Conservation (phyloP, 1,140 invertebrate genomes). For the Anastrepha ludens region DNA sequence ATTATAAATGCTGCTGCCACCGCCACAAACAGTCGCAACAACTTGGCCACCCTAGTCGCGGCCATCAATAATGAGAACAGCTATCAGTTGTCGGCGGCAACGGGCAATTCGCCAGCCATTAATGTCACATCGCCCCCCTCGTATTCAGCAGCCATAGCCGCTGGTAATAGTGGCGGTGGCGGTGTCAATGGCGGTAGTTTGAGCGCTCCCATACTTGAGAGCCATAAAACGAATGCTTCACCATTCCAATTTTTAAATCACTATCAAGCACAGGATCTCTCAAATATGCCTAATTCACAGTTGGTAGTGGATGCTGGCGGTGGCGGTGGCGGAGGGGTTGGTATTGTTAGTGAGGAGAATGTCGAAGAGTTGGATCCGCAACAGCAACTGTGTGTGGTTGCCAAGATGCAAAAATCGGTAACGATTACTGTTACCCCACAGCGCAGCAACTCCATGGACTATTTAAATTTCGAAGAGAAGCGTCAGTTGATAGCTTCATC, state of each 20-base stretch:
- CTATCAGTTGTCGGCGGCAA: constrained; percentile 56
- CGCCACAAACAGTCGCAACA: constrained; percentile 67
- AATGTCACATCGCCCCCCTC: constrained; percentile 54
- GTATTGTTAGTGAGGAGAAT: constrained; percentile 35
- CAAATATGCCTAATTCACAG: constrained; percentile 31
- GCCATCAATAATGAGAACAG: constrained; percentile 71
- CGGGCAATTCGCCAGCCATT: constrained; percentile 45
- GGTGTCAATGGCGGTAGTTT: constrained; percentile 56
- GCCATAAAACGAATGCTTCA: constrained; percentile 48
- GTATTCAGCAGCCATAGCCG: constrained; percentile 56
- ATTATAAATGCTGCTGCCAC: constrained; percentile 33
- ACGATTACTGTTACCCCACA: constrained; percentile 81
- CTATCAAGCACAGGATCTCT: constrained; percentile 55
- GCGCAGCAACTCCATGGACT: constrained; percentile 89
- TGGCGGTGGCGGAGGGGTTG: constrained; percentile 4
- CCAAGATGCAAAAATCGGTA: constrained; percentile 77
- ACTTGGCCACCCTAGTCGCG: constrained; percentile 70
- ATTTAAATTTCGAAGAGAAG: constrained; percentile 93
- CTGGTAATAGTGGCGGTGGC: constrained; percentile 55
- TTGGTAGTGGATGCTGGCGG: not conserved
- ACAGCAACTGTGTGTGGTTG: constrained; percentile 71
- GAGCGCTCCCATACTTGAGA: not conserved
- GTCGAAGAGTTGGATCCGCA: constrained; percentile 60
- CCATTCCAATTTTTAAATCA: constrained; percentile 59
- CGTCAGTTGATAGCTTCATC: constrained; percentile 90